phyloP scores from a whole-genome alignment of 2,888 invertebrate genomes.

The Microplitis deprimator region DNA sequence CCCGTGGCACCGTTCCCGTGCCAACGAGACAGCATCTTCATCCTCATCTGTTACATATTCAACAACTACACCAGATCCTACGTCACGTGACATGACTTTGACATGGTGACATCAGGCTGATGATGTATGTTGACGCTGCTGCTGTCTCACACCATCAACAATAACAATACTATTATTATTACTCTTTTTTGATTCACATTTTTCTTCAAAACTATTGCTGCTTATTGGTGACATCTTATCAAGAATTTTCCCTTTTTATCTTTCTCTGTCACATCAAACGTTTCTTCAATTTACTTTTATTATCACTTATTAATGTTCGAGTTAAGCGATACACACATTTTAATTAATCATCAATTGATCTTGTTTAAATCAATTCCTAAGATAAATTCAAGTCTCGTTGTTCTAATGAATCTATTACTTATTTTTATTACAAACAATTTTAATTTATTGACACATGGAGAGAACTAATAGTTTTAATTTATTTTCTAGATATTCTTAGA shows the following conservation, averaged over 20 bases:
- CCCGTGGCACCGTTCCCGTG: slow-evolving; percentile 62
- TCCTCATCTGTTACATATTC: slow-evolving; percentile 51
- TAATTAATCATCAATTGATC: background rate
- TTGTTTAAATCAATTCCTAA: background rate
- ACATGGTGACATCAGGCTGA: slow-evolving; percentile 16
- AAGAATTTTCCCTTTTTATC: background rate
- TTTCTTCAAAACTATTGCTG: background rate
- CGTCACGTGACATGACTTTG: slow-evolving; percentile 42
- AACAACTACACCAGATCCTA: slow-evolving; percentile 1
- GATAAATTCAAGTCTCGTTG: background rate
- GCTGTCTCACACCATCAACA: background rate
- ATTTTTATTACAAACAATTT: too few species aligned
- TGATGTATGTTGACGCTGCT: background rate
- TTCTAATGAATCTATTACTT: background rate
- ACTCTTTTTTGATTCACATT: background rate
- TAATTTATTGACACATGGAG: too few species aligned
- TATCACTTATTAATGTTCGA: background rate
- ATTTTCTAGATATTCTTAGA: too few species aligned
- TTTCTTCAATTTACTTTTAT: background rate
- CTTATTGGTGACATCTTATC: background rate
- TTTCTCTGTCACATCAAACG: background rate
- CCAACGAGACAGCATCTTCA: slow-evolving; percentile 54
- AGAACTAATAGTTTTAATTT: too few species aligned
- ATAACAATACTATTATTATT: background rate
- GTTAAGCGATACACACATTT: background rate